Percentiles rank a stretch among this genome's conserved stretches.
These are phyloP conservation scores for Dinomys branickii DNA, from an alignment of 2,113 vertebrate species.

Conservation along the genomic window DNA sequence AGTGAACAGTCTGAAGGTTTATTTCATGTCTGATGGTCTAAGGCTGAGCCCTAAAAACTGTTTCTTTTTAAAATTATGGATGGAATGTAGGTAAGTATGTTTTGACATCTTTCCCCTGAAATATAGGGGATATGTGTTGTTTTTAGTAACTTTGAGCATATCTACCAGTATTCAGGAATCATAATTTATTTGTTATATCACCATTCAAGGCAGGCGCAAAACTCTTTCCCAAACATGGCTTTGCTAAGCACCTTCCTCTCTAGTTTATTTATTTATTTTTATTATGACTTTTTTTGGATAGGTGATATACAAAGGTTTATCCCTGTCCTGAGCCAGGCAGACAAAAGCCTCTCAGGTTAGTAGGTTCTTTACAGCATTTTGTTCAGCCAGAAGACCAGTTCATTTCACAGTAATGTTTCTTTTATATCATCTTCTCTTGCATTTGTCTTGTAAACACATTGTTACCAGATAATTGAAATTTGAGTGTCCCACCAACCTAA, in stretches of 20 bases:
- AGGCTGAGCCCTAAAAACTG: not conserved
- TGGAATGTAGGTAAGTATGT: not conserved
- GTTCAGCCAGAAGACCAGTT: not conserved
- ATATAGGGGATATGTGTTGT: not conserved
- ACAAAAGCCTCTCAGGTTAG: not conserved
- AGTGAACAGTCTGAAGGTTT: not conserved
- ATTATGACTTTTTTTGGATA: not conserved
- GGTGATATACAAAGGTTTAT: not conserved
- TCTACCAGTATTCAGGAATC: not conserved
- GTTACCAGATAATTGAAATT: not conserved
- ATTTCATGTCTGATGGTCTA: not conserved
- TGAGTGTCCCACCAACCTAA: not conserved
- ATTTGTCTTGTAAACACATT: not conserved
- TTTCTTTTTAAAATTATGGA: slow-evolving; percentile 32
- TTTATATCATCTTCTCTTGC: not conserved
- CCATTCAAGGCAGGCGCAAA: not conserved
- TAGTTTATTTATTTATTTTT: not conserved
- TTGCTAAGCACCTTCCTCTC: not conserved
- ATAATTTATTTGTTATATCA: not conserved
- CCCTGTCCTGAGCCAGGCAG: not conserved
- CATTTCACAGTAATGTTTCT: not conserved
- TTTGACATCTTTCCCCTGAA: not conserved
- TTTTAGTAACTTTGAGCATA: not conserved
- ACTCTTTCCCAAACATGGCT: not conserved
- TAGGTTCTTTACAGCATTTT: not conserved